Conservation (phyloP, 1,140 invertebrate genomes). For the Drosophila funebris region DNA sequence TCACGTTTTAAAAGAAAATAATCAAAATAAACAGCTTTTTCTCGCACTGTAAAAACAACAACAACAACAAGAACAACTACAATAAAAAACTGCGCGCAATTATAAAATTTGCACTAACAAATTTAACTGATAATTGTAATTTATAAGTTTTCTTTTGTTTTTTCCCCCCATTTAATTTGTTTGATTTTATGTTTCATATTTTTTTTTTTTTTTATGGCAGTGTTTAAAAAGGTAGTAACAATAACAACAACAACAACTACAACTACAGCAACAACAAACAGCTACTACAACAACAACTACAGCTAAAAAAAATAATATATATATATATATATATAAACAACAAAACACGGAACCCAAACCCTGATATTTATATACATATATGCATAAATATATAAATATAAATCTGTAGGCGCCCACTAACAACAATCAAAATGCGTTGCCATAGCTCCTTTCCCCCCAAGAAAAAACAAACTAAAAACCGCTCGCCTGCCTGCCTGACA, state of each 20-base stretch:
- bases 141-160: conserved; percentile 21
- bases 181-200: conserved; percentile 29
- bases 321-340: neutral
- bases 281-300: conserved; percentile 22
- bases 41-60: conserved; percentile 41
- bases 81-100: conserved; percentile 22
- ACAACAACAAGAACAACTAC: conserved; percentile 9
- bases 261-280: conserved; percentile 21
- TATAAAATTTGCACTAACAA: conserved; percentile 38
- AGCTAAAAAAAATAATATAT: conserved; percentile 9
- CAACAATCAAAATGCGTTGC: conserved; percentile 32
- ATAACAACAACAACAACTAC: conserved; percentile 31
- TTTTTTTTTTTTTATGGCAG: conserved; percentile 34
- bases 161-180: conserved; percentile 27
- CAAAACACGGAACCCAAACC: conserved; percentile 32
- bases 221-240: conserved; percentile 42
- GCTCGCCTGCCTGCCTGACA: conserved; percentile 55
- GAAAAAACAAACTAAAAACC: conserved; percentile 8
- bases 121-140: conserved; percentile 31
- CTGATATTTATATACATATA: conserved; percentile 3
- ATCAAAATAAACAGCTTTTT: conserved; percentile 34
- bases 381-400: neutral
- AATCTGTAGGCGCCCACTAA: conserved; percentile 30
- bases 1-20: conserved; percentile 34
- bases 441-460: conserved; percentile 12